Evolutionary conservation across 2,797 vertebrate species (phyloP), one percentile per base, ranked within the genome.

Genomic region (Tapirus indicus): DNA sequence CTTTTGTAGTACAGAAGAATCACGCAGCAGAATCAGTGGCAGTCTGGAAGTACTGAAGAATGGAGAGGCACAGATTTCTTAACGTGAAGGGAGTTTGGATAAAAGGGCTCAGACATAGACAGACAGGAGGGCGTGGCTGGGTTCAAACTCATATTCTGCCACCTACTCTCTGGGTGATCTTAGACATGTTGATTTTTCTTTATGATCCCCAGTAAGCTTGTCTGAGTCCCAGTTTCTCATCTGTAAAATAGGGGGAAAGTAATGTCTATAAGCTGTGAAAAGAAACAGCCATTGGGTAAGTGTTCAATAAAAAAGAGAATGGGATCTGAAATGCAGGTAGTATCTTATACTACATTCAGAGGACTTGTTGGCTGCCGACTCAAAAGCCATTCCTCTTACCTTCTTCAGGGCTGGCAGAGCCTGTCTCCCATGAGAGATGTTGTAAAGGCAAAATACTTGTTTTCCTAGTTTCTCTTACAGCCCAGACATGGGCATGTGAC

Each of bases 1-100:
- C 80, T 89, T 96, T 44, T 92, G 82, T 94, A 83, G 74, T 75
- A 49, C 60, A 69, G 88, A 85, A 72, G 75, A 88, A 27, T 82
- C 71, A 41, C 11, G 29, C 41, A 32, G 69, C 68, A 0, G 47
- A 32, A 21, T 78, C n/a, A 21, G 74, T 16, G 54, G 71, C 47
- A 80, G 77, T 74, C 80, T 58, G 35, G 20, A 77, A 66, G 27
- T 20, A 5, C 60, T 86, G 88, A 64, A 80, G 72, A 68, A 20
- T 0, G 7, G 29, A 54, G 62, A 18, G 21, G n/a, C 56, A 16
- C 49, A 17, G 47, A 92, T 29, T 49, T 92, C 35, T 74, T 27
- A 23, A 41, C 29, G 29, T 0, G 35, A 69, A 58, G 27, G 9
- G 6, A 10, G 0, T 60, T 58, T 38, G 35, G 47, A 23, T 75